A percentile compares a stretch with the other conserved stretches of the same genome.
These are phyloP conservation scores for Perithous albicinctus DNA, from an alignment of 2,888 invertebrate species.

Conservation along the genomic window DNA sequence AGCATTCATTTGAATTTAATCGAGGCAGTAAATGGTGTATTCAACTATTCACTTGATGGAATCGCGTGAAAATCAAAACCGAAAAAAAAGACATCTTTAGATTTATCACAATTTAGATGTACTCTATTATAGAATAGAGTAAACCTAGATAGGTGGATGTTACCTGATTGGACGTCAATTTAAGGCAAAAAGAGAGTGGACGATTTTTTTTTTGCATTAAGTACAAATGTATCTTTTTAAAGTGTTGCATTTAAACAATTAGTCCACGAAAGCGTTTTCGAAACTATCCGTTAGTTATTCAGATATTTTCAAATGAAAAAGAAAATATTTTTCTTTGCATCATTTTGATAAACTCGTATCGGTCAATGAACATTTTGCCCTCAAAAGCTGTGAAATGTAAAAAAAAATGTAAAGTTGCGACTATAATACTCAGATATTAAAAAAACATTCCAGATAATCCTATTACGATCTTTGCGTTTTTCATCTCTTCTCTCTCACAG, in stretches of 20 bases:
- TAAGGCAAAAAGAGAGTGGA: no score
- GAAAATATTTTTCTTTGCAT: background rate
- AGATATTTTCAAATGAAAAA: background rate
- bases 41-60: background rate
- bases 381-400: background rate
- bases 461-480: background rate
- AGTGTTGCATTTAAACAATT: no score
- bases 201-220: no score
- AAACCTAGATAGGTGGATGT: no score
- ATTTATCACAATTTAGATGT: no score
- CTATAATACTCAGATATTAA: background rate
- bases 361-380: background rate
- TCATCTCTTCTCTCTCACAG: background rate
- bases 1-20: constrained; percentile 4
- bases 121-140: no score
- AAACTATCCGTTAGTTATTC: no score
- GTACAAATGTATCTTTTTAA: no score
- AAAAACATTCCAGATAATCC: background rate
- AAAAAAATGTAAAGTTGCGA: no score
- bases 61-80: background rate
- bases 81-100: background rate
- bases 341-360: background rate
- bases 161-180: background rate
- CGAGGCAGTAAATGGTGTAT: background rate
- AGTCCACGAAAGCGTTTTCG: no score